A percentile compares a stretch with the other conserved stretches of the same genome.
Conservation (phyloP, 2,113 vertebrate genomes). For the Otus sunia region DNA sequence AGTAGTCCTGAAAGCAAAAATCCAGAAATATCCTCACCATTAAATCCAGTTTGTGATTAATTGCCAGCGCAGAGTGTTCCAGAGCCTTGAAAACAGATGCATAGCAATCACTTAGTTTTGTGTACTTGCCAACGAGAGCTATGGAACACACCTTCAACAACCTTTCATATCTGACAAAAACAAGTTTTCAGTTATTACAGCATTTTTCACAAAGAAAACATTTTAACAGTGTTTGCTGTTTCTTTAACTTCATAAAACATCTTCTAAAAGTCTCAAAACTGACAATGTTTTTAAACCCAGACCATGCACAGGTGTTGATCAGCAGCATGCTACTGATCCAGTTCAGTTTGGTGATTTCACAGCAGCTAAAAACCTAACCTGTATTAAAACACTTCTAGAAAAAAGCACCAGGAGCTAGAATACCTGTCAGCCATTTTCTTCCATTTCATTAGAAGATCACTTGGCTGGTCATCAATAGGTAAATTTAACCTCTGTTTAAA, state of each 20-base stretch:
- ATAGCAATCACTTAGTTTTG: slow-evolving; percentile 81
- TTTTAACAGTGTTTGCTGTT: not conserved
- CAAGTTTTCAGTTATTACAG: not conserved
- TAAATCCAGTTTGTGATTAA: slow-evolving; percentile 81
- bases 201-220: not conserved
- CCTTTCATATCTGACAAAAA: slow-evolving; percentile 74
- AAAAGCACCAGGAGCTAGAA: not conserved
- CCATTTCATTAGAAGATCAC: slow-evolving; percentile 77
- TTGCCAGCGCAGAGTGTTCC: slow-evolving; percentile 80
- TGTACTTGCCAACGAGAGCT: slow-evolving; percentile 82
- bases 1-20: not conserved
- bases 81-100: slow-evolving; percentile 81
- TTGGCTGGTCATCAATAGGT: slow-evolving; percentile 73
- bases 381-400: not conserved
- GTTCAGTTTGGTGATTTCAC: not conserved
- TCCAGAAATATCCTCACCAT: slow-evolving; percentile 72
- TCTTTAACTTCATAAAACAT: not conserved
- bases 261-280: not conserved
- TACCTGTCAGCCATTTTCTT: slow-evolving; percentile 83
- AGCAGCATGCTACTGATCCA: not conserved
- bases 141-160: slow-evolving; percentile 80
- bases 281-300: not conserved
- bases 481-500: slow-evolving; percentile 78
- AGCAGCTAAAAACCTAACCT: not conserved
- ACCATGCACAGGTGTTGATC: not conserved